Evolutionary conservation across 37 sponge, comb jelly and placozoan species (phyloP), one percentile per base, ranked within the genome.

Genomic region (Crambe crambe): DNA sequence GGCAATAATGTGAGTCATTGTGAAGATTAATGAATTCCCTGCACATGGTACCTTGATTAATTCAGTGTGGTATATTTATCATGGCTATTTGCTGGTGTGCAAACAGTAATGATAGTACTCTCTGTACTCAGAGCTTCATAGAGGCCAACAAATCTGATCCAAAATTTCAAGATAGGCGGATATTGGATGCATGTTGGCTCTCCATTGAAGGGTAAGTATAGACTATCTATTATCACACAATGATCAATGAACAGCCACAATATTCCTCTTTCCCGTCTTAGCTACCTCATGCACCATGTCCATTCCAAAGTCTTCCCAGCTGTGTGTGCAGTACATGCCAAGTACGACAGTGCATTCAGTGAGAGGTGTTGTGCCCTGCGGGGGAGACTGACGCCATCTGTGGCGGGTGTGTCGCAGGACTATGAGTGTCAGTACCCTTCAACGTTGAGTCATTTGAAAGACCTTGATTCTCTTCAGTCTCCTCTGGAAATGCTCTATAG

Each of bases 231-330:
- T 51, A 51, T 15, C 9, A 51, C 54, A 51, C 9, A 9, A 51
- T 51, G 54, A 51, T 9, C 9, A 51, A 51, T 15, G 54, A 51
- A 51, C 15, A 9, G 15, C 9, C 54, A 51, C 54, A 51, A 51
- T 15, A 51, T 51, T 27, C 63, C n/a, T 25, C 15, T 18, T 9
- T 51, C 54, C 54, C 9, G 54, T 51, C 15, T 18, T 9, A 88
- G 88, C 18, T 82, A 77, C 56, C 47, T 88, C 57, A 70, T 88
- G 72, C 51, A 56, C 34, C 58, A 77, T 20, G 73, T 88, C 2
- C 78, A 88, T 56, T 54, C 77, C 35, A 88, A 82, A 62, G 83
- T 88, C 1, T 88, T 63, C 62, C 66, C 76, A 32, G 77, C 81
- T 22, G 68, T 88, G 27, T 77, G 83, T 71, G 51, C 42, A 0